phyloP scores from a whole-genome alignment of 2,888 invertebrate species.

The Scaptomyza tumidula region DNA sequence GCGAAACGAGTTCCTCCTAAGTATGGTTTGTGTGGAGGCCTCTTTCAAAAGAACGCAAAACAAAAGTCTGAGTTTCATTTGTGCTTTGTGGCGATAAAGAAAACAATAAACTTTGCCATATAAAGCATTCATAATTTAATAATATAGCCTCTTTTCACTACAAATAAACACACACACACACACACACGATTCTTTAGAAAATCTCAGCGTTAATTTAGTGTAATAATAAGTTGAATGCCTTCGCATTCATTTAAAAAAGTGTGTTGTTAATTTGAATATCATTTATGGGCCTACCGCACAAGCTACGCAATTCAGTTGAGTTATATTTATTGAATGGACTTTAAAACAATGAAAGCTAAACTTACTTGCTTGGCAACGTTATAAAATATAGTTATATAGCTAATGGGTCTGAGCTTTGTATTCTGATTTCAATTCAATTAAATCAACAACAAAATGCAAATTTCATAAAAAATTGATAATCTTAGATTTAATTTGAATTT shows the following conservation, averaged over 20 bases:
- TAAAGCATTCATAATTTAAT: constrained; percentile 78
- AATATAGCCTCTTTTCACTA: constrained; percentile 56
- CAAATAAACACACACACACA: constrained; percentile 18
- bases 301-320: constrained; percentile 20
- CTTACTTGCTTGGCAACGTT: constrained; percentile 21
- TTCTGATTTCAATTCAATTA: neutral
- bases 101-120: constrained; percentile 69
- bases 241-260: constrained; percentile 33
- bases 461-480: neutral
- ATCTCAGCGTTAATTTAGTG: constrained; percentile 60
- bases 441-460: neutral
- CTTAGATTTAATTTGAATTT: neutral
- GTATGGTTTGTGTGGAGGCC: constrained; percentile 41
- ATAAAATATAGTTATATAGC: neutral
- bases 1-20: constrained; percentile 60
- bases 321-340: constrained; percentile 28
- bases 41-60: constrained; percentile 56
- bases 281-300: constrained; percentile 28
- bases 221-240: constrained; percentile 63
- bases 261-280: constrained; percentile 50
- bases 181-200: constrained; percentile 63
- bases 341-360: constrained; percentile 24
- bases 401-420: neutral
- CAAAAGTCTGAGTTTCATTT: constrained; percentile 48
- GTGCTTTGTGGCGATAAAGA: constrained; percentile 55